Conservation (phyloP, 2,113 vertebrate species). For the Cygnus atratus region DNA sequence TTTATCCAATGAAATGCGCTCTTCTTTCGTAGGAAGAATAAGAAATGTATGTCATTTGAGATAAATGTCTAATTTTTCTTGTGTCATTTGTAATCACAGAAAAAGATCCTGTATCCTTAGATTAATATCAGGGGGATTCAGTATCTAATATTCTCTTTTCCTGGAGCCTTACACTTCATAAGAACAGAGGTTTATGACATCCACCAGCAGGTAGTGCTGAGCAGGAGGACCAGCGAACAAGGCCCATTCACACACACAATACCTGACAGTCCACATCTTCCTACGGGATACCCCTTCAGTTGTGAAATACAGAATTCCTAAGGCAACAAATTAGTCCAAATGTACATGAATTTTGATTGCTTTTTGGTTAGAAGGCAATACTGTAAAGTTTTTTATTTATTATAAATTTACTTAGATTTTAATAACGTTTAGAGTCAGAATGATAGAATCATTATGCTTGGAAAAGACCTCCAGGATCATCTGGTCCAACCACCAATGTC, state of each 20-base stretch:
- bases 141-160: not conserved
- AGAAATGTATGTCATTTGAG: not conserved
- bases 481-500: too few relatives aligned
- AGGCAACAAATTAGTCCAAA: not conserved
- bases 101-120: not conserved
- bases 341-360: not conserved
- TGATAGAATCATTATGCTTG: too few relatives aligned
- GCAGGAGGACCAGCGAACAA: not conserved
- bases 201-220: not conserved
- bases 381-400: not conserved
- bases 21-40: not conserved
- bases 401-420: not conserved
- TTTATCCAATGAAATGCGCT: not conserved
- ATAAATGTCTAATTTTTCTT: not conserved
- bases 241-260: not conserved
- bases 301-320: not conserved
- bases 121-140: not conserved
- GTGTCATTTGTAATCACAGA: too few relatives aligned
- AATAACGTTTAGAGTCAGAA: not conserved
- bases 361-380: not conserved
- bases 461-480: too few relatives aligned
- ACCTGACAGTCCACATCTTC: not conserved
- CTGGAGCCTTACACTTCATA: not conserved
- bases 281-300: not conserved
- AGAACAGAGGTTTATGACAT: not conserved